These are phyloP conservation scores for Trochalopteron elliotii DNA, from an alignment of 2,113 vertebrate species.

Conservation along the genomic window DNA sequence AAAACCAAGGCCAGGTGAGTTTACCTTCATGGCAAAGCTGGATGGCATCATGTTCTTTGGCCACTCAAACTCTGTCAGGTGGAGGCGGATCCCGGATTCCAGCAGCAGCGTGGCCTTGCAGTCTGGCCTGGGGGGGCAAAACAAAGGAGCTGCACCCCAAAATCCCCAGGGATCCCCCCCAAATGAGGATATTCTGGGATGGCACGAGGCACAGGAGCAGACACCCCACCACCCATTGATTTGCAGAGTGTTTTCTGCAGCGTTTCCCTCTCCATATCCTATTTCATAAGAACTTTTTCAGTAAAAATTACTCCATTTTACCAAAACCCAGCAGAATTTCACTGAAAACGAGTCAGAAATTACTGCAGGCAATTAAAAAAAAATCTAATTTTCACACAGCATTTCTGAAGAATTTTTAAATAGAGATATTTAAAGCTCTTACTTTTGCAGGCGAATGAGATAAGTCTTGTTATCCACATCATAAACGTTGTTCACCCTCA, in stretches of 20 bases:
- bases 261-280: neutral
- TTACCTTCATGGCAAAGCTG: constrained; percentile 98
- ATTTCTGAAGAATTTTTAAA: neutral
- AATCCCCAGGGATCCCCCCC: neutral
- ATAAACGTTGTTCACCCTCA: constrained; percentile 96
- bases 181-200: accelerated
- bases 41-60: constrained; percentile 98
- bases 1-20: accelerated
- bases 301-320: neutral
- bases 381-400: neutral
- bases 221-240: neutral
- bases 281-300: accelerated
- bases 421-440: constrained; percentile 49
- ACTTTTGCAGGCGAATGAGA: constrained; percentile 97
- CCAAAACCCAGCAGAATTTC: neutral
- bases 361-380: neutral
- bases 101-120: constrained; percentile 90
- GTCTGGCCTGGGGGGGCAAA: constrained; percentile 81
- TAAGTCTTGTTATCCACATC: constrained; percentile 98
- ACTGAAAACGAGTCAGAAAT: neutral
- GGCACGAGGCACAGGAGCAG: neutral
- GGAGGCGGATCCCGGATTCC: constrained; percentile 93
- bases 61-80: constrained; percentile 97
- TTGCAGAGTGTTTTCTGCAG: neutral
- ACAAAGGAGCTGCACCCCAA: neutral